phyloP scores from a whole-genome alignment of 1,140 invertebrate genomes.

The Pogonomyrmex californicus region DNA sequence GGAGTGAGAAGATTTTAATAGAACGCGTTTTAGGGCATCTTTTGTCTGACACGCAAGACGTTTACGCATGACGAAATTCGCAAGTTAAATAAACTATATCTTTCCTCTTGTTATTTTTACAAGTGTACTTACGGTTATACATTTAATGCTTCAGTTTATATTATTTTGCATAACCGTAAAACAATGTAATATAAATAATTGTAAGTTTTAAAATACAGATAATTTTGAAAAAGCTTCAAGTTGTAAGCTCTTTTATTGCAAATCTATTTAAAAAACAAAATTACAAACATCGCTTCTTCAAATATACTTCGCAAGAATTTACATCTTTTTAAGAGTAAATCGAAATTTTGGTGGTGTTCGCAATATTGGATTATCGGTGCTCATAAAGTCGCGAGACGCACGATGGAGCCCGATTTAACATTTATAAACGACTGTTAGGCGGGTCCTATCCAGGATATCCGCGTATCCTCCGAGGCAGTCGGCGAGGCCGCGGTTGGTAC shows the following conservation, averaged over 20 bases:
- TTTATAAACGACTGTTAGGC: conserved; percentile 83
- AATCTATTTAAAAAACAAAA: not conserved
- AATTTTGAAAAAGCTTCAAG: not conserved
- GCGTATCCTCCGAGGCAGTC: conserved; percentile 63
- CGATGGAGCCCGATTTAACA: conserved; percentile 80
- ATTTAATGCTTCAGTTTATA: conserved; percentile 11
- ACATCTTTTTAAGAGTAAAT: not conserved
- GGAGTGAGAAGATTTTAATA: conserved; percentile 35
- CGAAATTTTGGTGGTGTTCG: not conserved
- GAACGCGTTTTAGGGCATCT: conserved; percentile 41
- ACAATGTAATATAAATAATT: not conserved
- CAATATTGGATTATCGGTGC: conserved; percentile 29
- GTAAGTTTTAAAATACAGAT: not conserved
- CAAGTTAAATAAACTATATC: not conserved
- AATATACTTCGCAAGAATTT: not conserved
- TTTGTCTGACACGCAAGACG: conserved; percentile 12
- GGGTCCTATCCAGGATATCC: conserved; percentile 68
- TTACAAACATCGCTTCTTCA: not conserved
- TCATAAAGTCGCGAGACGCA: conserved; percentile 33
- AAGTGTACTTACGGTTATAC: not conserved
- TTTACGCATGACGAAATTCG: not conserved
- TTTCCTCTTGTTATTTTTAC: not conserved
- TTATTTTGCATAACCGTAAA: not conserved
- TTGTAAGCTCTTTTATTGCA: not conserved
- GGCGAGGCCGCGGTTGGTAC: conserved; percentile 35